A percentile compares a stretch with the other conserved stretches of the same genome.
Conservation (phyloP, 2,888 invertebrate genomes). For the Andrena haemorrhoa region DNA sequence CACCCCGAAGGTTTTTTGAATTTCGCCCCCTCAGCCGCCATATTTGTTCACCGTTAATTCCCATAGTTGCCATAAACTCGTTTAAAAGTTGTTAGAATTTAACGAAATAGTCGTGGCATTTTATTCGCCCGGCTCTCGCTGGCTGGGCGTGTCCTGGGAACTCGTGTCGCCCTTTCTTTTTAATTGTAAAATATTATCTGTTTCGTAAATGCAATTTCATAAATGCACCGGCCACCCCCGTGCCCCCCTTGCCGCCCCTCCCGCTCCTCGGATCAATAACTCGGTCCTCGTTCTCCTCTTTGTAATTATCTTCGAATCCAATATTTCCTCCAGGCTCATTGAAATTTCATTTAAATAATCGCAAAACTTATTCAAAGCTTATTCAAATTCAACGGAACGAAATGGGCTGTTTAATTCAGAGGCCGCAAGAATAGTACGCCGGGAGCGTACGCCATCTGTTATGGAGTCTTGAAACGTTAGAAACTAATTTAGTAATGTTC, state of each 20-base stretch:
- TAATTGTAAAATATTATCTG: slow-evolving; percentile 57
- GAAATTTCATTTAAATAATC: slow-evolving; percentile 64
- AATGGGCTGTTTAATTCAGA: slow-evolving; percentile 45
- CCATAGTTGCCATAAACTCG: slow-evolving; percentile 5
- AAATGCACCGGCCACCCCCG: slow-evolving; percentile 42
- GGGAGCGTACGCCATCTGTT: slow-evolving; percentile 29
- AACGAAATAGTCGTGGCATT: slow-evolving; percentile 21
- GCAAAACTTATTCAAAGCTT: slow-evolving; percentile 56
- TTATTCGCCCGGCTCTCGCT: not conserved
- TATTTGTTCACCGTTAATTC: slow-evolving; percentile 1
- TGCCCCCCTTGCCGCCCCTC: not conserved
- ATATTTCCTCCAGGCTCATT: slow-evolving; percentile 53
- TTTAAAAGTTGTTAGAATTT: slow-evolving; percentile 32
- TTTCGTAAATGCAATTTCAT: slow-evolving; percentile 57
- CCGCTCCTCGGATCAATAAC: slow-evolving; percentile 53
- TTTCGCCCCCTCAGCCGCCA: not conserved
- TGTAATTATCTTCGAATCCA: slow-evolving; percentile 56
- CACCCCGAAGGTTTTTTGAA: not conserved
- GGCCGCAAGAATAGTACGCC: slow-evolving; percentile 30
- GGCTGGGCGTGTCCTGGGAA: slow-evolving; percentile 37
- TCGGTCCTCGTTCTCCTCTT: slow-evolving; percentile 32
- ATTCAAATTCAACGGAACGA: slow-evolving; percentile 54
- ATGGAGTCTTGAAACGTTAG: slow-evolving; percentile 16
- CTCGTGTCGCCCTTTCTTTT: slow-evolving; percentile 30
- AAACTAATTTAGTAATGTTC: slow-evolving; percentile 40